Evolutionary conservation across 1,140 invertebrate species (phyloP).

Genomic region (Scaptomyza hsui): DNA sequence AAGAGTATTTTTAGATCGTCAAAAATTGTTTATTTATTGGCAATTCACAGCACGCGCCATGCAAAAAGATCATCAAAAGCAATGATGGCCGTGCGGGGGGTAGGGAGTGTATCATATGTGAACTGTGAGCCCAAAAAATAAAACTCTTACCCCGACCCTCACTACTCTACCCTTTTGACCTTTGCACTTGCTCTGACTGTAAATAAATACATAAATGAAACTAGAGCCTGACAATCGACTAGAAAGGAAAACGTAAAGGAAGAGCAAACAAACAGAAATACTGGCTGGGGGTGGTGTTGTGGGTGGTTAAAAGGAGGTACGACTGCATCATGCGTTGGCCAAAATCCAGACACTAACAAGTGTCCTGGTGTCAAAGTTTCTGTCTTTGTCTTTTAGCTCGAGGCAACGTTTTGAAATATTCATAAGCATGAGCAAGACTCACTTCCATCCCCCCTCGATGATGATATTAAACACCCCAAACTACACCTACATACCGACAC

Average conservation of each 20-base stretch:
- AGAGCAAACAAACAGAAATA: not conserved
- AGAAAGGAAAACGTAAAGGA: constrained; percentile 1
- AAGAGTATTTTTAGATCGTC: constrained; percentile 40
- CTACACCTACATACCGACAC: too few relatives aligned
- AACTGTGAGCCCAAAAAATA: not conserved
- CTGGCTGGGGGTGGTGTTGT: too few relatives aligned
- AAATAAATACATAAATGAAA: constrained; percentile 45
- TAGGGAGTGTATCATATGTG: not conserved
- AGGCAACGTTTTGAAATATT: constrained; percentile 47
- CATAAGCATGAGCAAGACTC: constrained; percentile 26
- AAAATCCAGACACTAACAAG: not conserved
- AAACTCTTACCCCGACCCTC: not conserved
- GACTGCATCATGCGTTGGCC: not conserved
- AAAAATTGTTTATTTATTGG: constrained; percentile 58
- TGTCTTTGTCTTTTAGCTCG: not conserved
- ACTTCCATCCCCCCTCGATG: not conserved
- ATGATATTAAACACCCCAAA: not conserved
- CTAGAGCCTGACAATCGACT: constrained; percentile 17
- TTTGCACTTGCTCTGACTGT: constrained; percentile 33
- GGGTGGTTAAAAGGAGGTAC: not conserved
- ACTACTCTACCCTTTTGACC: not conserved
- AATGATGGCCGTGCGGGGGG: constrained; percentile 9
- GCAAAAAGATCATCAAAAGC: constrained; percentile 46
- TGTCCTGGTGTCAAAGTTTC: not conserved
- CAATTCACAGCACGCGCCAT: constrained; percentile 52